Evolutionary conservation across 2,888 invertebrate species (phyloP).

Genomic region (Antitype chi): DNA sequence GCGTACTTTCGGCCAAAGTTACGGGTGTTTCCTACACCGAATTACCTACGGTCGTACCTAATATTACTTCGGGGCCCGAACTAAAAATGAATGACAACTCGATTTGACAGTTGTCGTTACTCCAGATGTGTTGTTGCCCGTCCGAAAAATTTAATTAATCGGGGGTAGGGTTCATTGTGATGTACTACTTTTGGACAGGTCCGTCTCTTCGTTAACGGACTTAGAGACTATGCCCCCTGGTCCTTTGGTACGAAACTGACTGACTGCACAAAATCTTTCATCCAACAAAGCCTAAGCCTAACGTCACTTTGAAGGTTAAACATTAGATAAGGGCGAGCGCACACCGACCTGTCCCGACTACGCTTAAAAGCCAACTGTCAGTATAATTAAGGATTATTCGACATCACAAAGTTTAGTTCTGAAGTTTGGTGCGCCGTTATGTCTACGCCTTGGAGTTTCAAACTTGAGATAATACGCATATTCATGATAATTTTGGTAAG

Average conservation of each 20-base stretch:
- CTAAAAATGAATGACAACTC: too few relatives aligned
- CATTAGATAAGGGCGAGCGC: conserved; percentile 49
- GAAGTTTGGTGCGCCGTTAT: conserved; percentile 44
- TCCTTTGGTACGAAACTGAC: conserved; percentile 9
- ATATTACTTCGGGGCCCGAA: too few relatives aligned
- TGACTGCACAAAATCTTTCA: conserved; percentile 8
- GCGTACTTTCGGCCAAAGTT: too few relatives aligned
- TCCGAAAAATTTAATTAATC: too few relatives aligned
- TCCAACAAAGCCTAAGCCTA: conserved; percentile 5
- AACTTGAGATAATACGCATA: conserved; percentile 45
- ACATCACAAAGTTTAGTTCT: conserved; percentile 42
- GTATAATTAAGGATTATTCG: conserved; percentile 60
- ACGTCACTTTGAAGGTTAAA: conserved; percentile 34
- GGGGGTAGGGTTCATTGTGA: too few relatives aligned
- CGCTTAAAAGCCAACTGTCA: conserved; percentile 56
- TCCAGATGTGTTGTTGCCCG: too few relatives aligned
- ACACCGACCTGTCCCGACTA: conserved; percentile 31
- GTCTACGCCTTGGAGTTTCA: conserved; percentile 30
- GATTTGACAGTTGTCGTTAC: too few relatives aligned
- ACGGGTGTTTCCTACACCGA: too few relatives aligned
- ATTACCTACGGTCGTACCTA: too few relatives aligned
- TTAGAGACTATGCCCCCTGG: neutral
- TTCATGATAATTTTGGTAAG: conserved; percentile 43
- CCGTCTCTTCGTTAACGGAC: too few relatives aligned
- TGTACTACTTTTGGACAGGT: too few relatives aligned